A percentile compares a stretch with the other conserved stretches of the same genome.
Conservation (phyloP, 2,113 vertebrate species). For the Candoia aspera region DNA sequence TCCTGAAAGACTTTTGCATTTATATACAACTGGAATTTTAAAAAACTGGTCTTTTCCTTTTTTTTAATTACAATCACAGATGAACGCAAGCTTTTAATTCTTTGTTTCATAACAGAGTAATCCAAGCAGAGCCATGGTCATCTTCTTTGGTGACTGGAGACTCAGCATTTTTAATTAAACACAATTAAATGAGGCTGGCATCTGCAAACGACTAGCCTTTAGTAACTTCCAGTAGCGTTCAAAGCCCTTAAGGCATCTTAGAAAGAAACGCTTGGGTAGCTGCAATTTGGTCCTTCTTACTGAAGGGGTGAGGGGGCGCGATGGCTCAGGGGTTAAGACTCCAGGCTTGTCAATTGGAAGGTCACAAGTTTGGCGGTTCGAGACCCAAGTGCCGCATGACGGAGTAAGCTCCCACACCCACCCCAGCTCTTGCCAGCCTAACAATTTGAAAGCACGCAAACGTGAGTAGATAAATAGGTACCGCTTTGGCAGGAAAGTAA, state of each 20-base stretch:
- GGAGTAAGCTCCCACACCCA: no score
- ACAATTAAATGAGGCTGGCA: neutral
- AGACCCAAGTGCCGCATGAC: no score
- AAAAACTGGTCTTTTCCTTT: neutral
- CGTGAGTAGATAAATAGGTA: no score
- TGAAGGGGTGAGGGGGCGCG: no score
- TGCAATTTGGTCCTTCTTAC: neutral
- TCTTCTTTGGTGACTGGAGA: neutral
- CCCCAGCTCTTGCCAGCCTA: no score
- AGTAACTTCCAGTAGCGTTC: neutral
- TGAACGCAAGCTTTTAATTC: neutral
- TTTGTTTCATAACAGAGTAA: neutral
- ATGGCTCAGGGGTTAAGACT: no score
- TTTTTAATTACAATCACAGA: neutral
- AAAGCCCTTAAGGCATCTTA: neutral
- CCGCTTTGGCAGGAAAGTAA: no score
- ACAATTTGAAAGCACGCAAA: no score
- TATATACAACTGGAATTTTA: neutral
- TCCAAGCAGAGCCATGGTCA: neutral
- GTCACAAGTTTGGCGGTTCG: no score
- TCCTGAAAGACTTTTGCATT: neutral
- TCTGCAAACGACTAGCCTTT: neutral
- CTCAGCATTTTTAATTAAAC: neutral
- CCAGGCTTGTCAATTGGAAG: no score
- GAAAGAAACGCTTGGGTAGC: neutral